phyloP scores from a whole-genome alignment of 2,113 vertebrate genomes.

The Chlamydotis undulata region DNA sequence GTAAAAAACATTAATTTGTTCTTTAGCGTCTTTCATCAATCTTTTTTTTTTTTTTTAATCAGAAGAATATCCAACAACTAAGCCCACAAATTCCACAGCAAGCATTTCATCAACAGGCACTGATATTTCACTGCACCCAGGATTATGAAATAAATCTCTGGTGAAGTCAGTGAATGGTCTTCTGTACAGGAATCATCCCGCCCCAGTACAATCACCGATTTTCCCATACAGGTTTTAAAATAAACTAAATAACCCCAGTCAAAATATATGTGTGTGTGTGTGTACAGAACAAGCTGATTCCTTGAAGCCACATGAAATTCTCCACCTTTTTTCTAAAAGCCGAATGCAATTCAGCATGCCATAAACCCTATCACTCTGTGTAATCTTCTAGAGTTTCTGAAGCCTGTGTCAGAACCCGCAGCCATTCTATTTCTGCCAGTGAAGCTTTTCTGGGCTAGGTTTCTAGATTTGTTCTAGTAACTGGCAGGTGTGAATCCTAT shows the following conservation, averaged over 20 bases:
- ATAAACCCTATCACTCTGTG: not conserved
- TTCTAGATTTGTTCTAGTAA: not conserved
- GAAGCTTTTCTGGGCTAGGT: not conserved
- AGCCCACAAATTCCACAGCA: not conserved
- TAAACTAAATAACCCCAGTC: not conserved
- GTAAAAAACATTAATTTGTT: conserved; percentile 65
- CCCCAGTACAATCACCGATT: not conserved
- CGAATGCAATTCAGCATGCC: not conserved
- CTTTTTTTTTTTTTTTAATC: conserved; percentile 38
- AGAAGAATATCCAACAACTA: not conserved
- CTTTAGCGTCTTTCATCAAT: conserved; percentile 8
- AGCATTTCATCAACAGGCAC: conserved; percentile 20
- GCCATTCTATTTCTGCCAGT: not conserved
- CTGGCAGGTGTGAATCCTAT: not conserved
- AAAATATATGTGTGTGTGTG: not conserved
- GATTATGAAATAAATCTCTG: conserved; percentile 17
- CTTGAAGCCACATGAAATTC: not conserved
- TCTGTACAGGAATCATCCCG: not conserved
- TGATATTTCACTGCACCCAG: not conserved
- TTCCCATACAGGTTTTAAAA: not conserved
- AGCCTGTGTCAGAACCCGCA: not conserved
- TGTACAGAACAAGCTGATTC: not conserved
- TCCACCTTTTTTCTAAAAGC: not conserved
- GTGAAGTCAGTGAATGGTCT: not conserved
- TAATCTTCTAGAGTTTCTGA: not conserved